Evolutionary conservation across 2,113 vertebrate species (phyloP).

Genomic region (Naja naja): DNA sequence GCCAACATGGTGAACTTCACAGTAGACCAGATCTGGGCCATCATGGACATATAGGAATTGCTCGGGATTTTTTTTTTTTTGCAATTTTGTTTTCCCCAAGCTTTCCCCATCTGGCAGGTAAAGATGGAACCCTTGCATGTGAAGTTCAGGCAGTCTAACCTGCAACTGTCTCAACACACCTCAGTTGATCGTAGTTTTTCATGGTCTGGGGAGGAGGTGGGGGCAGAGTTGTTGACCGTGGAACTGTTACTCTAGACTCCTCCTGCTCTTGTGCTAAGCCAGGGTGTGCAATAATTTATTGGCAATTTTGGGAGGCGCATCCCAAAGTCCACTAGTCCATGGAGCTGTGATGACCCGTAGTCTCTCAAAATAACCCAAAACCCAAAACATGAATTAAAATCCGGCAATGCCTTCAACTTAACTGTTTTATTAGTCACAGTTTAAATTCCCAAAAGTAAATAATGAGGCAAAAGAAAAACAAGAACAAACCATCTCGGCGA

Average conservation of each 20-base stretch:
- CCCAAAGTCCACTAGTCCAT: background rate
- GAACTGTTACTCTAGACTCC: background rate
- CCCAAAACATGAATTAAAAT: too few relatives aligned
- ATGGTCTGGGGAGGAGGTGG: background rate
- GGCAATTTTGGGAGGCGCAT: background rate
- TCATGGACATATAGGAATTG: background rate
- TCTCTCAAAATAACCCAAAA: too few relatives aligned
- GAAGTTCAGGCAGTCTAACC: background rate
- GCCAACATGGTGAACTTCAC: too few relatives aligned
- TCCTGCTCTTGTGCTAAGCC: background rate
- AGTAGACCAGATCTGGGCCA: too few relatives aligned
- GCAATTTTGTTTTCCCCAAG: background rate
- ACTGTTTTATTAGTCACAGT: too few relatives aligned
- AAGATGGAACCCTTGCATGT: background rate
- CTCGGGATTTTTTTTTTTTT: background rate
- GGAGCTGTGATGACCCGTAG: too few relatives aligned
- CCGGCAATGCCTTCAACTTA: too few relatives aligned
- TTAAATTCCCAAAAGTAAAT: too few relatives aligned
- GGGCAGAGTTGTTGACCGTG: background rate
- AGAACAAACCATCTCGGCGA: too few relatives aligned
- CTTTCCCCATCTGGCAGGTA: background rate
- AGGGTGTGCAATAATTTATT: background rate
- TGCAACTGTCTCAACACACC: background rate
- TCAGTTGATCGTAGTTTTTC: background rate
- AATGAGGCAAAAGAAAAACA: too few relatives aligned